Evolutionary conservation across 2,797 vertebrate species (phyloP).

Genomic region (Neopelma chrysocephalum): DNA sequence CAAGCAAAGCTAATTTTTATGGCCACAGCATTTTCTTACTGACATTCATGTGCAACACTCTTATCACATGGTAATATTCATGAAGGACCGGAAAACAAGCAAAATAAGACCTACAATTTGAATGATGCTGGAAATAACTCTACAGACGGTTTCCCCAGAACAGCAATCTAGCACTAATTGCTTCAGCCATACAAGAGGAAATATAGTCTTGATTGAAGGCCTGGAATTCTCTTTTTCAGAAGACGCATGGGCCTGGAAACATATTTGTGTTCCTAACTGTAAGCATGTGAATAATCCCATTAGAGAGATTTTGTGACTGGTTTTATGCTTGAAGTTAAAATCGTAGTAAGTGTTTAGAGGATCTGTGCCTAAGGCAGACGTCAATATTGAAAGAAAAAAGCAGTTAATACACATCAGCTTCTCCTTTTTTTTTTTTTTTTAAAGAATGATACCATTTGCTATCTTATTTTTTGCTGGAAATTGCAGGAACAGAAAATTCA

Average conservation of each 20-base stretch:
- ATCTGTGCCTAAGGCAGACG: not conserved
- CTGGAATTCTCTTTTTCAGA: conserved; percentile 13
- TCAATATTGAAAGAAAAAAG: conserved; percentile 28
- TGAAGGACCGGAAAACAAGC: not conserved
- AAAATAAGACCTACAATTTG: not conserved
- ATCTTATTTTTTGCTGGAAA: not conserved
- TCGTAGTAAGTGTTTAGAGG: not conserved
- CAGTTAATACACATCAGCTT: not conserved
- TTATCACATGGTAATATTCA: not conserved
- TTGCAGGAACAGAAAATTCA: not conserved
- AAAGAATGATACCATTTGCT: not conserved
- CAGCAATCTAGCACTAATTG: not conserved
- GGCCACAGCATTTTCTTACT: not conserved
- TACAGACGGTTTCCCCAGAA: not conserved
- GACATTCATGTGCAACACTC: not conserved
- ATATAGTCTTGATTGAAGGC: not conserved
- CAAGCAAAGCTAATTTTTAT: not conserved
- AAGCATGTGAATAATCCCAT: conserved; percentile 34
- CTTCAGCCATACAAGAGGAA: not conserved
- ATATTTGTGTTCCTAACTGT: conserved; percentile 28
- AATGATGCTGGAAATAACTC: not conserved
- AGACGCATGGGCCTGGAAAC: not conserved
- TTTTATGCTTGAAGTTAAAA: conserved; percentile 37
- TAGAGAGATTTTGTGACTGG: not conserved
- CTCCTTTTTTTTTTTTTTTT: not conserved